Conservation (phyloP, 2,113 vertebrate species). For the Pelvicachromis taeniatus region DNA sequence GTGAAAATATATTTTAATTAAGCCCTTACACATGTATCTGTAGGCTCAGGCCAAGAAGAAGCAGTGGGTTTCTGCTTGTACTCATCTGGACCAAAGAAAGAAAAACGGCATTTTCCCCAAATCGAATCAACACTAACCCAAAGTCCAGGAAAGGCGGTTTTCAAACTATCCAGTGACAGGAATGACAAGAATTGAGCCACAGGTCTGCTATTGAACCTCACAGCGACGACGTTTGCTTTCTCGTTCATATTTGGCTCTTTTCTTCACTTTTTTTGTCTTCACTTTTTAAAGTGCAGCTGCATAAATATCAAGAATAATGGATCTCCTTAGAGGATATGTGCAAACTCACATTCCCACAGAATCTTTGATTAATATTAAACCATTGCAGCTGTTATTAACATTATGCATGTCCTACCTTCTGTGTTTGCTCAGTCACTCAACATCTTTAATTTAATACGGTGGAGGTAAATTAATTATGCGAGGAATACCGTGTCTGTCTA, state of each 20-base stretch:
- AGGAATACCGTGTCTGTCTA: not conserved
- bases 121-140: not conserved
- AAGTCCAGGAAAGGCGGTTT: not conserved
- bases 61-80: not conserved
- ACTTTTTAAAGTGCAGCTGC: not conserved
- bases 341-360: not conserved
- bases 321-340: not conserved
- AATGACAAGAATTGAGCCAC: not conserved
- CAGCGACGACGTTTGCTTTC: not conserved
- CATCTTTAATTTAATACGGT: not conserved
- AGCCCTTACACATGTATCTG: not conserved
- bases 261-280: not conserved
- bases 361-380: not conserved
- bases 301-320: not conserved
- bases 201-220: not conserved
- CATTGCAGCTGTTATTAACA: not conserved
- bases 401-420: not conserved
- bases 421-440: not conserved
- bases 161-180: not conserved
- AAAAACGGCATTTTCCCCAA: not conserved
- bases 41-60: not conserved
- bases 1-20: not conserved
- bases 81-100: no score
- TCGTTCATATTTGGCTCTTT: not conserved
- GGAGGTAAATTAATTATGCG: not conserved